Evolutionary conservation across 2,888 invertebrate genomes (phyloP).

Genomic region (Lobophora halterata): DNA sequence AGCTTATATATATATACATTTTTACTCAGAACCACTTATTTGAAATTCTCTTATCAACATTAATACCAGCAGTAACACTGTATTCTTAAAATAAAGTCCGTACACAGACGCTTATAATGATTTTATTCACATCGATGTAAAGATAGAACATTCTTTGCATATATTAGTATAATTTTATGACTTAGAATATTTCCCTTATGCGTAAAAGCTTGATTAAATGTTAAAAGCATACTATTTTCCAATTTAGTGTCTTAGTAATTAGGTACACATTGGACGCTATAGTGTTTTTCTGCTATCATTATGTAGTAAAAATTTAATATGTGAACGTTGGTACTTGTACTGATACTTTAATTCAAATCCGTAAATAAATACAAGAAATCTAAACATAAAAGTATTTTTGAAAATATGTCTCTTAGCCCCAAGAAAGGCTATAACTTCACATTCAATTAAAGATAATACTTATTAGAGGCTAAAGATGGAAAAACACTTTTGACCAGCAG

Average conservation of each 20-base stretch:
- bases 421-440: slow-evolving; percentile 12
- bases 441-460: slow-evolving; percentile 21
- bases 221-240: slow-evolving; percentile 27
- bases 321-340: slow-evolving; percentile 19
- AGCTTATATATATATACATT: slow-evolving; percentile 68
- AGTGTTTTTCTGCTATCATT: slow-evolving; percentile 21
- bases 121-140: slow-evolving; percentile 30
- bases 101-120: slow-evolving; percentile 27
- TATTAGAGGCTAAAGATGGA: slow-evolving; percentile 21
- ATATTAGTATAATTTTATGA: slow-evolving; percentile 33
- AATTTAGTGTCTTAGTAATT: slow-evolving; percentile 23
- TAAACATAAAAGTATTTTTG: slow-evolving; percentile 9
- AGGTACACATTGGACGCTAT: slow-evolving; percentile 21
- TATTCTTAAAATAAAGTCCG: slow-evolving; percentile 29
- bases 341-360: slow-evolving; percentile 24
- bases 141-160: slow-evolving; percentile 34
- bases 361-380: slow-evolving; percentile 8
- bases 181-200: slow-evolving; percentile 27
- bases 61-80: slow-evolving; percentile 24
- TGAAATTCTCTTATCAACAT: slow-evolving; percentile 41
- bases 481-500: slow-evolving; percentile 21
- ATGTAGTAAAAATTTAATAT: slow-evolving; percentile 27
- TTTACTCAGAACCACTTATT: slow-evolving; percentile 54
- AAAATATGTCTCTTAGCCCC: slow-evolving; percentile 5
- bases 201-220: slow-evolving; percentile 28